Evolutionary conservation across 2,888 invertebrate species (phyloP).

Genomic region (Thymelicus sylvestris): DNA sequence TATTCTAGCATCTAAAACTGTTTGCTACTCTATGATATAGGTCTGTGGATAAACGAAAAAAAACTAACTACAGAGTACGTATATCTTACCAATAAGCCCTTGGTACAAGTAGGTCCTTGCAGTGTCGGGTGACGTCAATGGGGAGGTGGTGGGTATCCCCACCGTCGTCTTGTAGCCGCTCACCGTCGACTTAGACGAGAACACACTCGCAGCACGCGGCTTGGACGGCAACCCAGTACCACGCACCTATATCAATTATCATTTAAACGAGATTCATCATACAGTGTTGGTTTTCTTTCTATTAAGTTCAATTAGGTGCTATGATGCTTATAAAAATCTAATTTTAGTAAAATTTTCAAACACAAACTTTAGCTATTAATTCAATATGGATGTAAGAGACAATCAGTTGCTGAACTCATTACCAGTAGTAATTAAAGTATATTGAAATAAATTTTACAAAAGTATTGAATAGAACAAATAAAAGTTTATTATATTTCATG

Average conservation of each 20-base stretch:
- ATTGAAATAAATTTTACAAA: not conserved
- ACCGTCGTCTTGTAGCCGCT: slow-evolving; percentile 93
- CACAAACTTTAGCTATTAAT: too few species aligned
- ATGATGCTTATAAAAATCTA: too few species aligned
- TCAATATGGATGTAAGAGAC: too few species aligned
- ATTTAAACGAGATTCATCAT: not conserved
- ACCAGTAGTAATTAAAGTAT: too few species aligned
- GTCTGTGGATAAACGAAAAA: too few species aligned
- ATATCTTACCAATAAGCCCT: slow-evolving; percentile 87
- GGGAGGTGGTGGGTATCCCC: slow-evolving; percentile 93
- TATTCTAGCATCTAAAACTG: too few species aligned
- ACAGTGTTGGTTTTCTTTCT: not conserved
- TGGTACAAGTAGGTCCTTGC: slow-evolving; percentile 96
- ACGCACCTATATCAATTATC: slow-evolving; percentile 78
- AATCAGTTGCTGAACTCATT: too few species aligned
- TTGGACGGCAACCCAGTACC: slow-evolving; percentile 81
- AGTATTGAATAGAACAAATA: too few species aligned
- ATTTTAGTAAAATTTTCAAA: too few species aligned
- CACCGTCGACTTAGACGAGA: slow-evolving; percentile 95
- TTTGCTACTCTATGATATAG: too few species aligned
- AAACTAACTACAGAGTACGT: not conserved
- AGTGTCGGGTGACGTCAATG: slow-evolving; percentile 95
- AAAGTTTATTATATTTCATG: too few species aligned
- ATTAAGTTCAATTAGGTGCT: not conserved
- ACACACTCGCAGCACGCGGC: slow-evolving; percentile 93